phyloP scores from a whole-genome alignment of 2,888 invertebrate genomes.

The Saturnia pavonia region DNA sequence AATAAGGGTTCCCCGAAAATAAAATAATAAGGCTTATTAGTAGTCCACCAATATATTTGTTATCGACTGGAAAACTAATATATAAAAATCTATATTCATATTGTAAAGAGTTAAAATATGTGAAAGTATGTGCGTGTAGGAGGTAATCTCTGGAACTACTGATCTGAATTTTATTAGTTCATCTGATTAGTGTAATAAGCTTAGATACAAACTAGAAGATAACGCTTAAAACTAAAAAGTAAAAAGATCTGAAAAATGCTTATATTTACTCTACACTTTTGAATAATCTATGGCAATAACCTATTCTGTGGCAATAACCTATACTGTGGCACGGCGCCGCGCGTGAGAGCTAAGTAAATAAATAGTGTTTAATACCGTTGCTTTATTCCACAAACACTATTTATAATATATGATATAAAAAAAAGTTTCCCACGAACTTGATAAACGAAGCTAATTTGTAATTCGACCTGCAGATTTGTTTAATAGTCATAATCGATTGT shows the following conservation, averaged over 20 bases:
- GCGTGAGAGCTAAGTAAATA: constrained; percentile 32
- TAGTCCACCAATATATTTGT: too few relatives aligned
- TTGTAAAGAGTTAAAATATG: too few relatives aligned
- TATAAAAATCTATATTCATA: too few relatives aligned
- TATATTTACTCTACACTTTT: neutral
- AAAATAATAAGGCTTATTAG: too few relatives aligned
- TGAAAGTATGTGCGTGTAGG: too few relatives aligned
- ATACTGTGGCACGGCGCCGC: neutral
- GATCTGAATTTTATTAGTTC: too few relatives aligned
- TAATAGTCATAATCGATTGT: constrained; percentile 62
- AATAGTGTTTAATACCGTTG: constrained; percentile 8
- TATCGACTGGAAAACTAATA: too few relatives aligned
- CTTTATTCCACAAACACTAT: constrained; percentile 32
- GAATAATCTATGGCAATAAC: constrained; percentile 7
- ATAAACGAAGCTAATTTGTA: constrained; percentile 66
- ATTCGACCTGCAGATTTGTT: constrained; percentile 70
- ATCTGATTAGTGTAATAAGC: neutral
- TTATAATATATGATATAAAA: constrained; percentile 30
- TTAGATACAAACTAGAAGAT: too few relatives aligned
- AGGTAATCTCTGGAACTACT: too few relatives aligned
- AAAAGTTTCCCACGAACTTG: constrained; percentile 60
- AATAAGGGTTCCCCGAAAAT: too few relatives aligned
- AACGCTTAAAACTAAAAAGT: neutral
- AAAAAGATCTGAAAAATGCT: neutral
- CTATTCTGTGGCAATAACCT: too few relatives aligned